Conservation (phyloP, 2,113 vertebrate genomes). For the Tylochromis polylepis region DNA sequence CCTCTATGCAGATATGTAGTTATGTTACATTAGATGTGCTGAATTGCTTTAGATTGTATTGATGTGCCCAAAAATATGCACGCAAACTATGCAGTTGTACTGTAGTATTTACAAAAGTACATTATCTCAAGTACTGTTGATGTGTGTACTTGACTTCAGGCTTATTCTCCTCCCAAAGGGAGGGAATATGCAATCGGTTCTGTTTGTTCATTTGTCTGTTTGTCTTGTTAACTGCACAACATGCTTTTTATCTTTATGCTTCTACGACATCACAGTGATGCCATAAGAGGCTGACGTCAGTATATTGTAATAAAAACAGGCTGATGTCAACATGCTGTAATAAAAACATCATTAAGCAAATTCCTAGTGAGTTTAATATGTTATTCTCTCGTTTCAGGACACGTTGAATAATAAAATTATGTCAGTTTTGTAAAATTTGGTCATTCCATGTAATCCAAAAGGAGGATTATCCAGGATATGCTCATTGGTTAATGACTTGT, state of each 20-base stretch:
- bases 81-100: no score
- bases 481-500: neutral
- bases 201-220: no score
- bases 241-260: neutral
- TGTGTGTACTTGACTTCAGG: no score
- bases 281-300: neutral
- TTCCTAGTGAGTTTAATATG: neutral
- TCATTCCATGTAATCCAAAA: neutral
- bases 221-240: no score
- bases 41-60: no score
- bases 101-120: no score
- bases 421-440: neutral
- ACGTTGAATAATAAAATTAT: neutral
- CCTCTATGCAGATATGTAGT: neutral
- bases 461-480: neutral
- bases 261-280: neutral
- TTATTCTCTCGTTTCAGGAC: neutral
- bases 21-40: no score
- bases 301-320: neutral
- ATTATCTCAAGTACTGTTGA: no score
- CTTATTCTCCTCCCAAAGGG: no score
- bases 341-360: neutral
- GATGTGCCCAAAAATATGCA: no score
- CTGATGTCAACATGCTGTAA: no score
- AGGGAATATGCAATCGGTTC: no score